Conservation (phyloP, 2,113 vertebrate genomes). For the Dipodomys ordii region DNA sequence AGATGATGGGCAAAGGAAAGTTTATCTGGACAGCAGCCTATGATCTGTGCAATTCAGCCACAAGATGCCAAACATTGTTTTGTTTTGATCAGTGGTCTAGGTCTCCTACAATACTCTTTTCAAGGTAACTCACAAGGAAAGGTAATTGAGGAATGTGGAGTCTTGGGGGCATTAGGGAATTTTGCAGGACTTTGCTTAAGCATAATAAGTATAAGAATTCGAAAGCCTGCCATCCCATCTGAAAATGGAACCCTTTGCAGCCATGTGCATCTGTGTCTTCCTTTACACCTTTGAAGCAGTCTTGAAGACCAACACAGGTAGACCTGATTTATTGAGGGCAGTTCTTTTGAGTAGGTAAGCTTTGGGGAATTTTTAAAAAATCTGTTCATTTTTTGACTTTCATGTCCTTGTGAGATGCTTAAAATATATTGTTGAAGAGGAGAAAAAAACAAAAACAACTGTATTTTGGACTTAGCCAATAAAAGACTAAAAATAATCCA, state of each 20-base stretch:
- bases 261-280: not conserved
- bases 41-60: constrained; percentile 41
- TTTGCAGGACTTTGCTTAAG: constrained; percentile 35
- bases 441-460: not conserved
- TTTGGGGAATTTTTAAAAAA: constrained; percentile 12
- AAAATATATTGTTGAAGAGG: not conserved
- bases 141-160: constrained; percentile 17
- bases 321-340: not conserved
- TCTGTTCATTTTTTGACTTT: not conserved
- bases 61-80: constrained; percentile 22
- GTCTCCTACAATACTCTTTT: constrained; percentile 40
- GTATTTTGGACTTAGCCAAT: not conserved
- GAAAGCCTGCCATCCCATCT: not conserved
- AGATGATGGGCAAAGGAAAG: not conserved
- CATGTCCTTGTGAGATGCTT: constrained; percentile 14
- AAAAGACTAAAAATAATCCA: not conserved
- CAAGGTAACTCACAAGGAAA: constrained; percentile 35
- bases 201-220: constrained; percentile 1
- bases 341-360: not conserved
- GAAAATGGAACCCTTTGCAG: not conserved
- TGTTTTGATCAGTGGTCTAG: constrained; percentile 39
- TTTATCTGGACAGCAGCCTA: constrained; percentile 3
- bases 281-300: not conserved
- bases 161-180: not conserved
- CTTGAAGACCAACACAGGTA: not conserved